Evolutionary conservation across 2,113 vertebrate species (phyloP), one percentile per base, ranked within the genome.

Genomic region (Brienomyrus longianalis): DNA sequence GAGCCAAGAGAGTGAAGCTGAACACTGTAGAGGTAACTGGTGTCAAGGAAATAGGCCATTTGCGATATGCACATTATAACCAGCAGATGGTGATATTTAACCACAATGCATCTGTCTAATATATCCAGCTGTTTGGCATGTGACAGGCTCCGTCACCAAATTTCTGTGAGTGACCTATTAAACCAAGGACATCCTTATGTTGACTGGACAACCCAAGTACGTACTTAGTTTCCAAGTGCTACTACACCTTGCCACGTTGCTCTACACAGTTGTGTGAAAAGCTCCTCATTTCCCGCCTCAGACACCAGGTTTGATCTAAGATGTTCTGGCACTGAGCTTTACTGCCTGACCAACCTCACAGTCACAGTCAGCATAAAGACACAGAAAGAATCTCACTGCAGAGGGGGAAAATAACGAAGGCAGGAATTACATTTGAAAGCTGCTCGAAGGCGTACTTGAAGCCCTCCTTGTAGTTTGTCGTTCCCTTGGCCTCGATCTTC

Each of bases 371-470:
- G 31, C 66, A 74, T 27, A 13, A 19, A 43, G 27, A 80, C 35
- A 43, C 31, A 80, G 35, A 80, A 23, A 10, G 5, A 13, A 27
- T 11, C n/a, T 66, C 8, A 27, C 21, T 84, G 39, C 21, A 45
- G 7, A 23, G n/a, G 45, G 13, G 6, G 0, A n/a, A 19, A 27
- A n/a, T 13, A 8, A 21, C 0, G 1, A 48, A 17, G 80, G 8
- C 11, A 91, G 93, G 92, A 95, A 96, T 95, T 93, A 96, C 96
- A 92, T 95, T 54, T 96, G 94, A 8, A 9, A 99, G 96, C 93
- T 99, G 98, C 45, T 97, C 92, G 91, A 99, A 99, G 66, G 98
- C 98, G 89, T 98, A 96, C 93, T 97, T 96, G 83, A 99, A 99
- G 84, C 98, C 98, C 89, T 96, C 96, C 90, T 96, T 98, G 92